Evolutionary conservation across 2,888 invertebrate species (phyloP).

Genomic region (Carcina quercana): DNA sequence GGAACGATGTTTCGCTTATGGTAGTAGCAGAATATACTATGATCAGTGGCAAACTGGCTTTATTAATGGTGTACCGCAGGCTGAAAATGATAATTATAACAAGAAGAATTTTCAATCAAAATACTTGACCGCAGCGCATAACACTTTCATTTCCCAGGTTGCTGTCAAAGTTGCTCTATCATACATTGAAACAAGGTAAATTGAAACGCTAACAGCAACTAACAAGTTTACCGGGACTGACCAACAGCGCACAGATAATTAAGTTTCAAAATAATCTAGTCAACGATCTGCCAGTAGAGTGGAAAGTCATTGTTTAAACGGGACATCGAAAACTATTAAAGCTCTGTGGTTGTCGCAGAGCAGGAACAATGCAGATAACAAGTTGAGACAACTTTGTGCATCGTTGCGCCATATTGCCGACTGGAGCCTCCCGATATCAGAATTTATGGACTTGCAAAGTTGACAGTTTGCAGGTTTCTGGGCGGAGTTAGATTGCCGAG

Average conservation of each 20-base stretch:
- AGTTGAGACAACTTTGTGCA: slow-evolving; percentile 20
- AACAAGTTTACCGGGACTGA: slow-evolving; percentile 2
- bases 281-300: slow-evolving; percentile 9
- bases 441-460: slow-evolving; percentile 19
- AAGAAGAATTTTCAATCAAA: too few relatives aligned
- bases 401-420: slow-evolving; percentile 11
- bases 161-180: too few relatives aligned
- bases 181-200: too few relatives aligned
- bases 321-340: slow-evolving; percentile 29
- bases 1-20: too few relatives aligned
- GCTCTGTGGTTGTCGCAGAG: slow-evolving; percentile 11
- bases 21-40: too few relatives aligned
- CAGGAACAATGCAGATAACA: slow-evolving; percentile 22
- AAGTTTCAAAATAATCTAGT: slow-evolving; percentile 14
- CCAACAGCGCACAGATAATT: slow-evolving; percentile 15
- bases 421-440: slow-evolving; percentile 16
- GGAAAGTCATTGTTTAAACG: slow-evolving; percentile 16
- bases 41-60: too few relatives aligned
- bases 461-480: slow-evolving; percentile 4
- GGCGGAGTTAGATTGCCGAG: too few relatives aligned
- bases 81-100: too few relatives aligned
- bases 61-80: too few relatives aligned
- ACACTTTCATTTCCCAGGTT: neutral
- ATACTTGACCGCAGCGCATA: too few relatives aligned
- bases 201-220: slow-evolving; percentile 4